These are phyloP conservation scores for Nasua narica DNA, from an alignment of 2,797 vertebrate genomes.

Conservation along the genomic window DNA sequence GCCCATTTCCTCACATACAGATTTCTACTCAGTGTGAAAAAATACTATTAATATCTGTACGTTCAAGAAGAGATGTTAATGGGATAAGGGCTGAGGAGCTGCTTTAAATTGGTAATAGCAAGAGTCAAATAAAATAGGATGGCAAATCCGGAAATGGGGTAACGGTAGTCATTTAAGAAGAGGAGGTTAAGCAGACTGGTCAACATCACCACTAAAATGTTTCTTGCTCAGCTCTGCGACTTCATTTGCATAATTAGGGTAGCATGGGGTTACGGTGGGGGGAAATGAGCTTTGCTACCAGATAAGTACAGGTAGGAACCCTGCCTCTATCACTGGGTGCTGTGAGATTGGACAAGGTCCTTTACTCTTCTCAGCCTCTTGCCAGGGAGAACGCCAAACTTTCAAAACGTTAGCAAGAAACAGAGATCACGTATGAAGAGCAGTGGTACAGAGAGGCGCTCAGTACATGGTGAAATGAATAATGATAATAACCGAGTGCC, in stretches of 20 bases:
- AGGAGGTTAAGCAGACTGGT: not conserved
- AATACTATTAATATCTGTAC: not conserved
- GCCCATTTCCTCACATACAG: not conserved
- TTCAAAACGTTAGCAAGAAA: not conserved
- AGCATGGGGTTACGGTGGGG: no score
- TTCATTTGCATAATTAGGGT: not conserved
- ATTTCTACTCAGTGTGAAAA: conserved; percentile 11
- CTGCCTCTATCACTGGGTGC: not conserved
- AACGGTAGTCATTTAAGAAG: not conserved
- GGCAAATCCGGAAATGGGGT: not conserved
- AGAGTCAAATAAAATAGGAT: not conserved
- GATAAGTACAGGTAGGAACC: not conserved
- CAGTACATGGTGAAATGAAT: not conserved
- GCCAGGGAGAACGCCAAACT: not conserved
- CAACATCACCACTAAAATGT: not conserved
- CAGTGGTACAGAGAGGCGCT: not conserved
- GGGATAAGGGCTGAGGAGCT: not conserved
- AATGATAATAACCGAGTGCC: not conserved
- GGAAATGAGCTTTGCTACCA: not conserved
- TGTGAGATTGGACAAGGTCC: not conserved
- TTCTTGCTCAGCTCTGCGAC: not conserved
- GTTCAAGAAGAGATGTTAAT: not conserved
- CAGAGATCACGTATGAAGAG: not conserved
- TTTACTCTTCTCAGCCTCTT: not conserved
- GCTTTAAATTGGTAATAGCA: not conserved